Evolutionary conservation across 2,797 vertebrate species (phyloP).

Genomic region (Anas bernieri): DNA sequence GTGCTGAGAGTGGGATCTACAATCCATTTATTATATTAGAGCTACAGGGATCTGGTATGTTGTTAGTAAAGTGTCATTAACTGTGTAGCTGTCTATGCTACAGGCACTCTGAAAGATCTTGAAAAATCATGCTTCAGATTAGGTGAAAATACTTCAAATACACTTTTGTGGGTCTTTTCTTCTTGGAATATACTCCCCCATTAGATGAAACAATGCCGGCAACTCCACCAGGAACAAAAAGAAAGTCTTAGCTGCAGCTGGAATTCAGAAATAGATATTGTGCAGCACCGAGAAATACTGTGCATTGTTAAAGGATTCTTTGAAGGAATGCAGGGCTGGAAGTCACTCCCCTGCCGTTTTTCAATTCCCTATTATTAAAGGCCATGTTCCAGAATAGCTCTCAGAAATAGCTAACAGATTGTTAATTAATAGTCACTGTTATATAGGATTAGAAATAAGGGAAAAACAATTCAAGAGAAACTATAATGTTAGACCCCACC

Average conservation of each 20-base stretch:
- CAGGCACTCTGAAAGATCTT: background rate
- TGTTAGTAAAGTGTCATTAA: background rate
- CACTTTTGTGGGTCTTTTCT: background rate
- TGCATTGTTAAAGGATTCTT: background rate
- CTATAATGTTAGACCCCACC: background rate
- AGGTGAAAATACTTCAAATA: background rate
- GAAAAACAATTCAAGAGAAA: background rate
- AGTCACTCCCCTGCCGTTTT: background rate
- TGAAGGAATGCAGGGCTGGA: conserved; percentile 9
- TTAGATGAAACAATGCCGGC: background rate
- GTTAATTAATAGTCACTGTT: background rate
- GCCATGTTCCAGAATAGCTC: background rate
- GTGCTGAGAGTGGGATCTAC: conserved; percentile 2
- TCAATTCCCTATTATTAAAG: background rate
- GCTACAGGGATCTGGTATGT: background rate
- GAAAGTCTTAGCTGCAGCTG: background rate
- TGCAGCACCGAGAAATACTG: background rate
- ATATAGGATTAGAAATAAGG: background rate
- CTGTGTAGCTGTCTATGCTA: background rate
- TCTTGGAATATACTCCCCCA: background rate
- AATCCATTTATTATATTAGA: conserved; percentile 6
- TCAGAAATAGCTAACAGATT: background rate
- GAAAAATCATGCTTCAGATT: background rate
- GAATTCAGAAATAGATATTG: conserved; percentile 39
- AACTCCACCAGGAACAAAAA: background rate